A percentile compares a stretch with the other conserved stretches of the same genome.
These are phyloP conservation scores for Eretmocerus hayati DNA, from an alignment of 2,888 invertebrate genomes.

Conservation along the genomic window DNA sequence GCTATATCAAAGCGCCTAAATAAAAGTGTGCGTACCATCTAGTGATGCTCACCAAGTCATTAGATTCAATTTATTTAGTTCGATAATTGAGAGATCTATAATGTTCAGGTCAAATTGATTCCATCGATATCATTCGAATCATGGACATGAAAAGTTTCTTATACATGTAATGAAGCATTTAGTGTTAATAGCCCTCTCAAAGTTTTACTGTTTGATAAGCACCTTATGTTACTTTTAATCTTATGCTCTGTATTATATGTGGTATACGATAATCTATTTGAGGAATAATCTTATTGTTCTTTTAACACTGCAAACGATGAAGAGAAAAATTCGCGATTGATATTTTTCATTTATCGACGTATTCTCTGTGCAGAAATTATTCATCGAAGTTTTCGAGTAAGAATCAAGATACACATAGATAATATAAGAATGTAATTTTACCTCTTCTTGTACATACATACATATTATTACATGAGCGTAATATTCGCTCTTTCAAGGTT, in stretches of 20 bases:
- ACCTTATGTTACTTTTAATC: conserved; percentile 9
- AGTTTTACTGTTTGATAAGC: no score
- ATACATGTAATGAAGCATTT: no score
- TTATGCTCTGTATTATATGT: conserved; percentile 18
- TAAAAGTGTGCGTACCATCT: conserved; percentile 10
- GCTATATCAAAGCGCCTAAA: conserved; percentile 12
- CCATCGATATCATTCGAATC: conserved; percentile 11
- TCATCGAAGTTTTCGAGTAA: background rate
- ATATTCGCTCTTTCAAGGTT: conserved; percentile 23
- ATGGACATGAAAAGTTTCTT: conserved; percentile 9
- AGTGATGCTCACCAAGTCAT: conserved; percentile 45
- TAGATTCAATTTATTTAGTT: conserved; percentile 44
- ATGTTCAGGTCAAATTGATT: background rate
- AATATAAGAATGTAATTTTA: conserved; percentile 22
- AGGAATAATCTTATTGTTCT: no score
- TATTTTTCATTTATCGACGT: conserved; percentile 13
- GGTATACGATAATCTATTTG: background rate
- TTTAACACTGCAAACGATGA: background rate
- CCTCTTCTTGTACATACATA: conserved; percentile 33
- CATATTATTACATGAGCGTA: conserved; percentile 20
- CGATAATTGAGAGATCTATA: conserved; percentile 23
- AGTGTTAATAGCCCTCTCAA: no score
- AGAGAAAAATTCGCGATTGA: background rate
- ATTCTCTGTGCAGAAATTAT: conserved; percentile 10
- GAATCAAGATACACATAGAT: no score